Evolutionary conservation across 1,140 invertebrate species (phyloP), one percentile per base, ranked within the genome.

Genomic region (Parasteatoda tepidariorum): DNA sequence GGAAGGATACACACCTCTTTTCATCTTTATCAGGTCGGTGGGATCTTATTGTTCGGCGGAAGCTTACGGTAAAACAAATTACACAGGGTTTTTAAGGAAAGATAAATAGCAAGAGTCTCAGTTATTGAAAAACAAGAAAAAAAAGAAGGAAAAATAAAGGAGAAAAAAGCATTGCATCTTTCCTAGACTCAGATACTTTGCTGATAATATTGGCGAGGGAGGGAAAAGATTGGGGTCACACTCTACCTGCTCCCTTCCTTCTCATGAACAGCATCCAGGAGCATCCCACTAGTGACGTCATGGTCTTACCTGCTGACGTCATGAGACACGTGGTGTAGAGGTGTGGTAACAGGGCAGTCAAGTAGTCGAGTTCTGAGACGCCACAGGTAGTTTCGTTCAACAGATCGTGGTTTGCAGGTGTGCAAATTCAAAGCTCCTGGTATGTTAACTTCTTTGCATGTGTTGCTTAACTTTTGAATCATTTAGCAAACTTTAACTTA

Each of bases 1-100:
- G 78, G 78, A 82, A 82, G 78, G 78, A 82, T 82, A 82, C 78
- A 82, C 78, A 82, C 30, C 57, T 82, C 78, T 82, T 70, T 57
- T 55, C 54, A 61, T 24, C 67, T 64, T 82, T 70, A 82, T 82
- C 67, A 82, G 78, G 66, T 61, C 28, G 28, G 66, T 41, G 22
- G 67, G 66, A 82, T 82, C 78, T 61, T 54, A 70, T 71, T 82
- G 78, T 62, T 26, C 22, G 34, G 34, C n/a, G 61, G 61, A 64
- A 64, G 30, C 7, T 28, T 64, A 28, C 11, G 26, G 30, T 26
- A 26, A 28, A 30, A 64, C 11, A 64, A 64, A 28, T 64, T 64
- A 26, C 26, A 28, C 24, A 64, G 6, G 6, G 5, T 64, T 64
- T n/a, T n/a, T n/a, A n/a, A 48, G 18, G 38, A 48, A 48, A 48